Conservation (phyloP, 2,888 invertebrate genomes). For the Chaetogeoica ovagalla region DNA sequence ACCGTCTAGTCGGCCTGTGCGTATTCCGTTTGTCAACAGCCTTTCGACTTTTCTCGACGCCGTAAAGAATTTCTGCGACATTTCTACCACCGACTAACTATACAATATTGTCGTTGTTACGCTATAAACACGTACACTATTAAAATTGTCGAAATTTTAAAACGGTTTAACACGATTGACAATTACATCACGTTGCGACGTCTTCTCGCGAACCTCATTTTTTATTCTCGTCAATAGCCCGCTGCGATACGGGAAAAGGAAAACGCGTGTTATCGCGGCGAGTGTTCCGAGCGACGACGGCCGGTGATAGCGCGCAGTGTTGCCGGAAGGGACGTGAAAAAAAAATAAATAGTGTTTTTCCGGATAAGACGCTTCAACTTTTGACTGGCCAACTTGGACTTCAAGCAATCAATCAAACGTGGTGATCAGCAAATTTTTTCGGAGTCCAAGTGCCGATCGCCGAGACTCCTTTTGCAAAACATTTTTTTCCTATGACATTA, state of each 20-base stretch:
- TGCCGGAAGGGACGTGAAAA: not conserved
- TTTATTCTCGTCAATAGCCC: no score
- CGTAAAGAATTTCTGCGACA: constrained; percentile 69
- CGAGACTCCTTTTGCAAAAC: no score
- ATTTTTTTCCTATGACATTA: no score
- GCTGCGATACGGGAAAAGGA: no score
- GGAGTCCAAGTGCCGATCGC: no score
- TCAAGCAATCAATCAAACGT: no score
- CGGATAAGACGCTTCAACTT: no score
- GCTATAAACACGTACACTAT: not conserved
- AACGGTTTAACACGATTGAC: not conserved
- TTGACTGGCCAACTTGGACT: no score
- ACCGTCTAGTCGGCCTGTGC: constrained; percentile 60
- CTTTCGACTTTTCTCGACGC: constrained; percentile 66
- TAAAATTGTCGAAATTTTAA: not conserved
- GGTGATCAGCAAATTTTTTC: no score
- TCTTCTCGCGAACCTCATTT: no score
- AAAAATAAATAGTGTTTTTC: no score
- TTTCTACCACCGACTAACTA: constrained; percentile 56
- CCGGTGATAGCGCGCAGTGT: constrained; percentile 27
- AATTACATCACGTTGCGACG: not conserved
- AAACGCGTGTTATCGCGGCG: not conserved
- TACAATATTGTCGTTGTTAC: not conserved
- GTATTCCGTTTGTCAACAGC: constrained; percentile 60
- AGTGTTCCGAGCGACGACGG: not conserved